Conservation (phyloP, 2,888 invertebrate species). For the Meganola albula region DNA sequence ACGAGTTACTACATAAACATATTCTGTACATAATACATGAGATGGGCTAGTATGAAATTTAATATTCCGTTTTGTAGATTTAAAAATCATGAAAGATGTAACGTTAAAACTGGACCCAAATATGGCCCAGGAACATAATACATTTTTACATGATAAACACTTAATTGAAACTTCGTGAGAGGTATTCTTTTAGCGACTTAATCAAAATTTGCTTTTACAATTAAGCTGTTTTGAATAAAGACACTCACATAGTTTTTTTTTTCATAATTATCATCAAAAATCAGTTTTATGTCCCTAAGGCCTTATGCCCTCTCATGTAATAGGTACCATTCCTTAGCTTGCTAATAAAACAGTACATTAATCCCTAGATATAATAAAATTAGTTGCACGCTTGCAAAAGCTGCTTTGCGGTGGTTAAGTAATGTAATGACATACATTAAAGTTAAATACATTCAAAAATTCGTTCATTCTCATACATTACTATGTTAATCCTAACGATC, state of each 20-base stretch:
- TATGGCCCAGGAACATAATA: too few relatives aligned
- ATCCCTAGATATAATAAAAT: slow-evolving; percentile 51
- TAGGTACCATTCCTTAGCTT: slow-evolving; percentile 37
- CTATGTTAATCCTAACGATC: slow-evolving; percentile 43
- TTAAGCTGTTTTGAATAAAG: too few relatives aligned
- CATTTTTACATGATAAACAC: too few relatives aligned
- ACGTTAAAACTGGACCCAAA: slow-evolving; percentile 31
- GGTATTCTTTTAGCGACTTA: too few relatives aligned
- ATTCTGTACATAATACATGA: slow-evolving; percentile 32
- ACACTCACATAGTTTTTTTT: too few relatives aligned
- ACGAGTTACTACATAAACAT: slow-evolving; percentile 56
- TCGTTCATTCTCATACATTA: slow-evolving; percentile 62
- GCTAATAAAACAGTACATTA: slow-evolving; percentile 47
- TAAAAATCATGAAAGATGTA: slow-evolving; percentile 25
- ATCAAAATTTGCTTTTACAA: too few relatives aligned
- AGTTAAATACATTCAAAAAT: slow-evolving; percentile 49
- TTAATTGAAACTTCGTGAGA: too few relatives aligned
- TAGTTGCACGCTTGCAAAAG: slow-evolving; percentile 69
- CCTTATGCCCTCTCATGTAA: slow-evolving; percentile 35
- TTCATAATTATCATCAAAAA: too few relatives aligned
- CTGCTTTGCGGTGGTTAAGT: slow-evolving; percentile 70
- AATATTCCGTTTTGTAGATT: slow-evolving; percentile 24
- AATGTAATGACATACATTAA: slow-evolving; percentile 47
- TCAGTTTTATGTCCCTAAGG: too few relatives aligned
- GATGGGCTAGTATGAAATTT: slow-evolving; percentile 22